Evolutionary conservation across 2,797 vertebrate species (phyloP).

Genomic region (Thaleichthys pacificus): DNA sequence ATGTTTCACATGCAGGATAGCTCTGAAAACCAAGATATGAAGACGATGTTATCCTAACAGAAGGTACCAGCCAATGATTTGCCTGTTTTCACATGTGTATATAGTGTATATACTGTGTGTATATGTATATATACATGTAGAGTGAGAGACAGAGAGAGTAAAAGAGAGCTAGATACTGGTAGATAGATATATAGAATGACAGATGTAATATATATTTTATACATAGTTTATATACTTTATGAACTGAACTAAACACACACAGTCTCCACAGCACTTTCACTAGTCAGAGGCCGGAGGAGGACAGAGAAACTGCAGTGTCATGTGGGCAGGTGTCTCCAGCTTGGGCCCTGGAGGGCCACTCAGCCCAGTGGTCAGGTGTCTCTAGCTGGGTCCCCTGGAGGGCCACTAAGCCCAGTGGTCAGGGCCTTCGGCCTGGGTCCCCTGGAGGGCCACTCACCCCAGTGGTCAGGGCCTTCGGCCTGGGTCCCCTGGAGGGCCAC

Average conservation of each 20-base stretch:
- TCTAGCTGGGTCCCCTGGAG: background rate
- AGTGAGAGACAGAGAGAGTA: too few relatives aligned
- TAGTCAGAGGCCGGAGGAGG: background rate
- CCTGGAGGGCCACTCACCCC: background rate
- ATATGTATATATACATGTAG: background rate
- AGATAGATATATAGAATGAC: background rate
- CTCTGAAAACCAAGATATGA: background rate
- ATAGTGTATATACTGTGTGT: too few relatives aligned
- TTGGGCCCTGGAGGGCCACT: background rate
- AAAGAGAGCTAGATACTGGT: background rate
- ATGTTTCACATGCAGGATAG: background rate
- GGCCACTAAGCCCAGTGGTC: background rate
- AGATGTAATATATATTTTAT: background rate
- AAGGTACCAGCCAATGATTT: background rate
- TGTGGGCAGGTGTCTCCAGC: conserved; percentile 7
- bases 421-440: background rate
- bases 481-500: background rate
- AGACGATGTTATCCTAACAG: background rate
- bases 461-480: background rate
- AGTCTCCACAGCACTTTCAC: background rate
- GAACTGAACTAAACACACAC: background rate
- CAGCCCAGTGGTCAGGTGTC: too few relatives aligned
- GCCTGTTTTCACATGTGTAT: background rate
- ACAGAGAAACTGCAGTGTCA: background rate
- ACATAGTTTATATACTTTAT: too few relatives aligned